Evolutionary conservation across 2,888 invertebrate genomes (phyloP), one percentile per base, ranked within the genome.

Genomic region (Eudasyphora cyanicolor): DNA sequence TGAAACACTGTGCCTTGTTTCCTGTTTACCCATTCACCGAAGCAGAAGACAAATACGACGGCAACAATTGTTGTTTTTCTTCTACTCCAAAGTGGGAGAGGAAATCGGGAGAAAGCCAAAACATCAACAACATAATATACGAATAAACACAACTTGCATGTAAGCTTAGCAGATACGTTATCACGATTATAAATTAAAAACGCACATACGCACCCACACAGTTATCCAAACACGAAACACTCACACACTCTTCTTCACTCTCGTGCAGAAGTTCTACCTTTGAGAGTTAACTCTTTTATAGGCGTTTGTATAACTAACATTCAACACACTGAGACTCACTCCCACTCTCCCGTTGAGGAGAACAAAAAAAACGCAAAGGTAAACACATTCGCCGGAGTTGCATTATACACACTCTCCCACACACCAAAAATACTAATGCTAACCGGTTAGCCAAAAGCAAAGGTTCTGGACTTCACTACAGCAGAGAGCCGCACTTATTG

Each of bases 91-190:
- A 27, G n/a, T 17, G 29, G 2, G 17, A 29, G 14, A 70, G 60
- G 19, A 10, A n/a, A n/a, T n/a, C n/a, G 51, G 38, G 19, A 32
- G 2, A 42, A 81, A 57, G 29, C 42, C 69, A 42, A n/a, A n/a
- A 60, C 67, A 76, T 71, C 62, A 76, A 38, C 60, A 80, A 73
- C 67, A 76, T 67, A 54, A 76, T 69, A 76, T 70, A 75, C 73
- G 71, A 81, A 79, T 84, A 79, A 84, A 78, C 78, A 81, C 78
- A 75, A 73, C 45, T 81, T 81, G 76, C 81, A 76, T 79, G 78
- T 78, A 79, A 81, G 84, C 76, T 69, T 84, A 69, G 81, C 78
- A 84, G 84, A 84, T 79, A 81, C 73, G 84, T 79, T 84, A 84
- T 84, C 84, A 79, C 76, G 81, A 84, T 84, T 81, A 82, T 84